phyloP scores from a whole-genome alignment of 1,140 invertebrate species.

The Mactra quadrangularis region DNA sequence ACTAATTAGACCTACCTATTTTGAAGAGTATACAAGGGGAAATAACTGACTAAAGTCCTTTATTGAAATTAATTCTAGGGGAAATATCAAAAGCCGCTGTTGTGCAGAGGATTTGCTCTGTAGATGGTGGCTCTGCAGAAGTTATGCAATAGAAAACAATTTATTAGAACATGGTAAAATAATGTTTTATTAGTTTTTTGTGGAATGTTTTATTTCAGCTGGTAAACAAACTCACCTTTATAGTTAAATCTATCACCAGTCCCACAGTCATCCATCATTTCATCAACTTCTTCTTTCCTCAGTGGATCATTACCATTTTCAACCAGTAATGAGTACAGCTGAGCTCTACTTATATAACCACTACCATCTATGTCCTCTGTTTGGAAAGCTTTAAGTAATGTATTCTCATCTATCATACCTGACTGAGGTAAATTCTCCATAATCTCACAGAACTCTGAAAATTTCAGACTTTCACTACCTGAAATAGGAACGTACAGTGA shows the following conservation, averaged over 20 bases:
- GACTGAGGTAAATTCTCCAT: slow-evolving; percentile 54
- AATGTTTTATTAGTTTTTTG: no score
- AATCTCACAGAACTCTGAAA: slow-evolving; percentile 54
- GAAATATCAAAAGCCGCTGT: no score
- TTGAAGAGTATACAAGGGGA: no score
- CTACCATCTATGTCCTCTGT: slow-evolving; percentile 46
- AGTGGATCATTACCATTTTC: slow-evolving; percentile 55
- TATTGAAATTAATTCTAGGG: no score
- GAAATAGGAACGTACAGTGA: neutral
- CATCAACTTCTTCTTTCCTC: slow-evolving; percentile 54
- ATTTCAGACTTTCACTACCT: slow-evolving; percentile 58
- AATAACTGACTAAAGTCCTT: no score
- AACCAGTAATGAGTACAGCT: slow-evolving; percentile 45
- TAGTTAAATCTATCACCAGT: slow-evolving; percentile 54
- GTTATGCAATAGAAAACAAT: no score
- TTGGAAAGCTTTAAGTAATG: slow-evolving; percentile 43
- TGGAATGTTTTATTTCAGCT: no score
- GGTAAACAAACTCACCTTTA: slow-evolving; percentile 32
- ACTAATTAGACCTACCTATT: no score
- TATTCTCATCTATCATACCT: slow-evolving; percentile 45
- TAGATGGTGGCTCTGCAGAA: no score
- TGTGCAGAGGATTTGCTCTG: no score
- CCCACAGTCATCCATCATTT: slow-evolving; percentile 61
- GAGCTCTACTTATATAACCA: slow-evolving; percentile 35
- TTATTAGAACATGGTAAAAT: no score